Evolutionary conservation across 2,888 invertebrate genomes (phyloP), one percentile per base, ranked within the genome.

Genomic region (Eurois occulta): DNA sequence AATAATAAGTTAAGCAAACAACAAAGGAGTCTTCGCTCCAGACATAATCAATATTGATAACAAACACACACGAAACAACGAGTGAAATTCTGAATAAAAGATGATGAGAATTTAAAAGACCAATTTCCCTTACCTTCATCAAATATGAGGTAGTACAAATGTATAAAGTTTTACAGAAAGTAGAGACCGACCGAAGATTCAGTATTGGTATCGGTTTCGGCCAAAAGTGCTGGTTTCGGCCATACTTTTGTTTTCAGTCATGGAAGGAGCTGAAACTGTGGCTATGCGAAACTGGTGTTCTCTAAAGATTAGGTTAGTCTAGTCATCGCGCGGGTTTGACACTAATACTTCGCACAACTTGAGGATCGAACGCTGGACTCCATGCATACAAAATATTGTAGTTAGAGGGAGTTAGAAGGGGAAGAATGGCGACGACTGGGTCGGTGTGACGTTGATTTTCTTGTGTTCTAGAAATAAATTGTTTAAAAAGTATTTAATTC

Each of bases 61-160:
- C 43, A 75, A 81, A 79, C 62, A 73, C 58, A 41, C 60, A 71
- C 24, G 64, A 83, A 80, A 78, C 55, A 71, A 62, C 58, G 35
- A 72, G 52, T 48, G 43, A 72, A 58, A 75, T 41, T 69, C 62
- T 41, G 55, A 83, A 83, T 80, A 77, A 79, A 75, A 85, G 73
- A 86, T 78, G 71, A 81, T 78, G 75, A 77, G 62, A 78, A 81
- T 77, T 60, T 78, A 85, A 88, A 88, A 83, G 78, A 78, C 85
- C 88, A 88, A 87, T 87, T 87, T 85, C 88, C 87, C 52, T 76
- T 83, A 72, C 80, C 85, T 80, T 73, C 74, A 68, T 81, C 69
- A 77, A 75, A 87, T 81, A 78, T 78, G 72, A 77, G 80, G 77
- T 75, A 65, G 75, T 41, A 79, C 60, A 77, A 81, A 88, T 67